phyloP scores from a whole-genome alignment of 2,888 invertebrate species.

The Sesia apiformis region DNA sequence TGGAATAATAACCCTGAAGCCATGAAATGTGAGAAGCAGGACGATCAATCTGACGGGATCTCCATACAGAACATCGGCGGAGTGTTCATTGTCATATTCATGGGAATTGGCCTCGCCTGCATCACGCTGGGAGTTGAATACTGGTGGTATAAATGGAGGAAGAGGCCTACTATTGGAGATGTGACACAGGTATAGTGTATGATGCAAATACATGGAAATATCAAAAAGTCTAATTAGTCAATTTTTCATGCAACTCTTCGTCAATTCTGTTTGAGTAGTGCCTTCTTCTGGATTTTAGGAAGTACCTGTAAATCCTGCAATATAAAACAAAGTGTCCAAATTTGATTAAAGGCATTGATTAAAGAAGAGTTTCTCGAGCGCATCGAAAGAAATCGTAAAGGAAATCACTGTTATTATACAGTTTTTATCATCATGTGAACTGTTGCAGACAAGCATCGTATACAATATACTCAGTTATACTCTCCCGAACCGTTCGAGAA shows the following conservation, averaged over 20 bases:
- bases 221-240: background rate
- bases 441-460: too few species aligned
- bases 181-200: conserved; percentile 57
- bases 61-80: conserved; percentile 98
- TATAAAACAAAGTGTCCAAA: too few species aligned
- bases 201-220: too few species aligned
- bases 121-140: conserved; percentile 94
- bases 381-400: too few species aligned
- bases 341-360: too few species aligned
- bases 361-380: too few species aligned
- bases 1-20: conserved; percentile 92
- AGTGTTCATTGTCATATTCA: conserved; percentile 97
- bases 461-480: too few species aligned
- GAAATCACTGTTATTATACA: too few species aligned
- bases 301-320: background rate
- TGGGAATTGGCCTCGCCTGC: conserved; percentile 94
- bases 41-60: conserved; percentile 96
- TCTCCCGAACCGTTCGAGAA: too few species aligned
- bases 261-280: background rate
- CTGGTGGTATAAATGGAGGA: conserved; percentile 91
- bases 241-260: background rate
- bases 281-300: background rate
- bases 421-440: too few species aligned
- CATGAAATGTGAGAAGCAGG: conserved; percentile 87
- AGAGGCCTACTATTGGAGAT: conserved; percentile 75